Percentiles rank a stretch among this genome's conserved stretches.
phyloP scores from a whole-genome alignment of 1,140 invertebrate species.

The Calosoma granatense region DNA sequence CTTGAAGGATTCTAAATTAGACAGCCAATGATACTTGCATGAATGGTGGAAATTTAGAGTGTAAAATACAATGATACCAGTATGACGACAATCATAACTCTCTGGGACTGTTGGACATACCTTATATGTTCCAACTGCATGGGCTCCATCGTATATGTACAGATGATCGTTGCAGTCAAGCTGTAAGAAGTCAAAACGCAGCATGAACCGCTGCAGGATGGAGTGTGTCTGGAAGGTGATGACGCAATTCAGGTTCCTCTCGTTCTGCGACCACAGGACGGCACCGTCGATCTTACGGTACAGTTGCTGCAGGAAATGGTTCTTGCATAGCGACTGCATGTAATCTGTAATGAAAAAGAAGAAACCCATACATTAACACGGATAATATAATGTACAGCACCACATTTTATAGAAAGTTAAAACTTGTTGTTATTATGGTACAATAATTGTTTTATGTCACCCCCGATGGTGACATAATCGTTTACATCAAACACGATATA shows the following conservation, averaged over 20 bases:
- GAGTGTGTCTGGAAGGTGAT: conserved; percentile 90
- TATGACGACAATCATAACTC: too few relatives aligned
- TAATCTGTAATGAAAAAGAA: conserved; percentile 59
- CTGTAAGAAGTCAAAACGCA: conserved; percentile 68
- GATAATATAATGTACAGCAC: conserved; percentile 4
- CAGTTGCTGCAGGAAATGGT: conserved; percentile 72
- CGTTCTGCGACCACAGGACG: conserved; percentile 76
- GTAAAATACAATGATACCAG: too few relatives aligned
- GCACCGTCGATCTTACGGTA: conserved; percentile 86
- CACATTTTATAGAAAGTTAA: background rate
- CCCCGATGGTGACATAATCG: too few relatives aligned
- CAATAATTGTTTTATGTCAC: background rate
- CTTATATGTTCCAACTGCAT: conserved; percentile 76
- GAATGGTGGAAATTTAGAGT: too few relatives aligned
- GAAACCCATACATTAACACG: conserved; percentile 11
- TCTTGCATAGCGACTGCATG: conserved; percentile 76
- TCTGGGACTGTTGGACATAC: too few relatives aligned
- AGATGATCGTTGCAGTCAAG: conserved; percentile 91
- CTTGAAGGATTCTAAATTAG: too few relatives aligned
- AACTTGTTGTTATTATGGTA: background rate
- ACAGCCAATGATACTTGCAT: too few relatives aligned
- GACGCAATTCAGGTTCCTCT: conserved; percentile 79
- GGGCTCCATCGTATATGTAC: conserved; percentile 84
- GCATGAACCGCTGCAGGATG: conserved; percentile 85
- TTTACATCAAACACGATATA: too few relatives aligned